Base-by-base conservation (phyloP, 2,797 vertebrate genomes). In the Lithobates sylvaticus region DNA sequence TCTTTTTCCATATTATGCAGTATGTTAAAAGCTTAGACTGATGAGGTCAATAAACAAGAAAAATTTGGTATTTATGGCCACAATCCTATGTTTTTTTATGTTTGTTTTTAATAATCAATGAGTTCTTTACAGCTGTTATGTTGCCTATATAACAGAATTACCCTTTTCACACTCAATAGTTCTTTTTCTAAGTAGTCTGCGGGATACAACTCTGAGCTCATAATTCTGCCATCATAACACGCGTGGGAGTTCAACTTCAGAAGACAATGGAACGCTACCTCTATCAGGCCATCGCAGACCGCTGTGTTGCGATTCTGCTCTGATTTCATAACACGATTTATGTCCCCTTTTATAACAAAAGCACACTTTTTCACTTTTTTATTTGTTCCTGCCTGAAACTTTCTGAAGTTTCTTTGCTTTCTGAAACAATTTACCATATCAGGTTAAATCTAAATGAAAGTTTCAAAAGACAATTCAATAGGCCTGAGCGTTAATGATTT, bases 61-160 rank as follows among this genome's bases (percentile, higher is more conserved):
- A 26, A 21, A 65, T 23, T 34, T 2, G 32, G 21, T 13, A n/a
- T 16, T 23, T 29, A 73, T 72, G 21, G 26, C 42, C 34, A 68
- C 10, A 72, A 34, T 65, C 3, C 58, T 50, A 71, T 42, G 12
- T 34, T 12, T 79, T 10, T 79, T 73, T 26, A 16, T 70, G 58
- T 39, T 67, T n/a, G 27, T 78, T 2, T 42, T 47, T 27, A 44
- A 12, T 65, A 81, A 86, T 76, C 32, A 36, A 42, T 81, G 26
- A 18, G 47, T 69, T 18, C 54, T 76, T 47, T 75, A 27, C 23
- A 32, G 32, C 42, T 69, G 18, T 81, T 61, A 70, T 76, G 29
- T 74, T 70, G 34, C n/a, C 76, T 81, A 76, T 75, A 81, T 54
- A 76, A 85, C 26, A 71, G 34, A 6, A 50, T 85, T 80, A 85